Conservation (phyloP, 2,797 vertebrate species). For the Ataeniobius toweri region DNA sequence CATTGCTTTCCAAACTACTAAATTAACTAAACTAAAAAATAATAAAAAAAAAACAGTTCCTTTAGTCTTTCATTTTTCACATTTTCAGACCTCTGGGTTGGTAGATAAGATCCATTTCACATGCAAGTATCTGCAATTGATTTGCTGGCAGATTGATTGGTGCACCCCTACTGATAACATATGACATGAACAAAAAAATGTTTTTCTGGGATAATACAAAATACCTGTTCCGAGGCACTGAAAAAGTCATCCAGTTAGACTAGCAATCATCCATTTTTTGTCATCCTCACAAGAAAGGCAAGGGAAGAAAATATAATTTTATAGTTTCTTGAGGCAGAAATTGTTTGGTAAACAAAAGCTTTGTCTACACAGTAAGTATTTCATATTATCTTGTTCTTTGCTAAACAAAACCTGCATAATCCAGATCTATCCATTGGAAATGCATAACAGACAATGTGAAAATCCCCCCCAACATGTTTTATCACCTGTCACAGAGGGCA, state of each 20-base stretch:
- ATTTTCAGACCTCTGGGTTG: no score
- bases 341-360: conserved; percentile 42
- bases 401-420: conserved; percentile 39
- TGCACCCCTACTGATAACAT: conserved; percentile 1
- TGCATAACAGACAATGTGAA: conserved; percentile 28
- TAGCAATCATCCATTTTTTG: conserved; percentile 4
- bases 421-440: conserved; percentile 35
- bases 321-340: conserved; percentile 13
- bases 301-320: conserved; percentile 10
- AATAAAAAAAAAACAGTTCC: no score
- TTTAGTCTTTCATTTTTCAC: no score
- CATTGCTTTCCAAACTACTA: no score
- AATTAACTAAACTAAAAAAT: no score
- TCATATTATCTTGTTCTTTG: conserved; percentile 34
- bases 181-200: conserved; percentile 2
- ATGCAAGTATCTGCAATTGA: no score
- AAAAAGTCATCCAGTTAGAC: background rate
- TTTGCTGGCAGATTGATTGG: no score
- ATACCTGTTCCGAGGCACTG: background rate
- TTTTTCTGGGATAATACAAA: background rate
- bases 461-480: conserved; percentile 16
- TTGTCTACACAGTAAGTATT: conserved; percentile 16
- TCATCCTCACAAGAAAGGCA: conserved; percentile 11
- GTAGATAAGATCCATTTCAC: no score
- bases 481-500: conserved; percentile 32